Evolutionary conservation across 2,113 vertebrate species (phyloP), one percentile per base, ranked within the genome.

Genomic region (Vidua macroura): DNA sequence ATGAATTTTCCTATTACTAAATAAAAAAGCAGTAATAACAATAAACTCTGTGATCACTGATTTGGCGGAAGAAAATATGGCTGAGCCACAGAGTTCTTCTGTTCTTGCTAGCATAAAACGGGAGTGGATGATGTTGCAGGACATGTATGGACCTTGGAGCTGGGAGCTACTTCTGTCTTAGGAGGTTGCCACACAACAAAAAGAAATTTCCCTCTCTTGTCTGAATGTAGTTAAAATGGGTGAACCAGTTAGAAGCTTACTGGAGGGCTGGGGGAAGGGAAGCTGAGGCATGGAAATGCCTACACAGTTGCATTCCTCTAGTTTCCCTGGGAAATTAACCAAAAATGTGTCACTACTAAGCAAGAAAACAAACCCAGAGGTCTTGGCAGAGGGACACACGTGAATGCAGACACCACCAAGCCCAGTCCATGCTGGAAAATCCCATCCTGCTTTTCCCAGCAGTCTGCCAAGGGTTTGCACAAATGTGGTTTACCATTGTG

Each of bases 401-500:
- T 1, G 4, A n/a, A 13, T 6, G 8, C 41, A 43, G 55, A 20
- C 18, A 35, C 7, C 27, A 19, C 9, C 43, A 43, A 23, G 18
- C 15, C 35, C 35, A 19, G 31, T 7, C 51, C 27, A 10, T 43
- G 27, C 12, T 49, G 23, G 12, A 27, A 24, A 59, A 28, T 43
- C 49, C 30, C 6, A 6, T 63, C 23, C 35, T 83, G 35, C 18
- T 63, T 15, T 23, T 63, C 70, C 55, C 48, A 43, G 39, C 8
- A 2, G 48, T 5, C n/a, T 55, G 30, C 48, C 55, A 43, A 49
- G 35, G 4, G 14, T 35, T 68, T 30, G 17, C 35, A 12, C 11
- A 16, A 2, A 18, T 0, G 0, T 23, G 48, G 8, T 33, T 70
- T 43, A 9, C 18, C 56, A 19, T 7, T 5, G 2, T 5, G 15